Percentiles rank a stretch among this genome's conserved stretches.
Conservation (phyloP, 2,888 invertebrate genomes). For the Epistrophe eligans region DNA sequence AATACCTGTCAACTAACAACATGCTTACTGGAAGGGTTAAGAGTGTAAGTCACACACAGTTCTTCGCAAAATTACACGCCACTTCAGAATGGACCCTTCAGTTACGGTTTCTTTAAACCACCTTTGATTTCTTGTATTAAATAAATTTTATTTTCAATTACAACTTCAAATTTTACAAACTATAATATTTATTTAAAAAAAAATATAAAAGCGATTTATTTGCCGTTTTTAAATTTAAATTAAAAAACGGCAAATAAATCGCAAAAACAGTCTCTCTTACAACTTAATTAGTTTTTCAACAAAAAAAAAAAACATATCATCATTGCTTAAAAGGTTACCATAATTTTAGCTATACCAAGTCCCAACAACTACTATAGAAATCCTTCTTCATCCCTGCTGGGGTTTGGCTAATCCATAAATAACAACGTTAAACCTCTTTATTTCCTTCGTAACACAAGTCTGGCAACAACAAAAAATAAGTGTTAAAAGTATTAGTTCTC, state of each 20-base stretch:
- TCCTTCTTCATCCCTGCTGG: background rate
- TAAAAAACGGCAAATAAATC: background rate
- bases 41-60: too few relatives aligned
- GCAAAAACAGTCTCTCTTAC: background rate
- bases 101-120: too few relatives aligned
- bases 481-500: constrained; percentile 11
- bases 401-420: constrained; percentile 6
- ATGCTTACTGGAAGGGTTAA: too few relatives aligned
- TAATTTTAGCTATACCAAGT: background rate
- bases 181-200: too few relatives aligned
- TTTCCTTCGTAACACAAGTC: constrained; percentile 10
- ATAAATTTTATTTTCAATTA: too few relatives aligned
- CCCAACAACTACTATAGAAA: background rate
- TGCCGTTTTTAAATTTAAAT: too few relatives aligned
- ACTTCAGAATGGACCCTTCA: too few relatives aligned
- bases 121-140: too few relatives aligned
- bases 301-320: background rate
- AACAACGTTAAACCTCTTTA: constrained; percentile 35
- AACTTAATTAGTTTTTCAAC: background rate
- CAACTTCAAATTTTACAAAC: too few relatives aligned
- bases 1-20: too few relatives aligned
- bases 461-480: constrained; percentile 3
- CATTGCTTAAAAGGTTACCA: background rate
- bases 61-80: too few relatives aligned
- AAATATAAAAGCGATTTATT: too few relatives aligned